These are phyloP conservation scores for Gallinago solitaria DNA, from an alignment of 2,797 vertebrate genomes.

Conservation along the genomic window DNA sequence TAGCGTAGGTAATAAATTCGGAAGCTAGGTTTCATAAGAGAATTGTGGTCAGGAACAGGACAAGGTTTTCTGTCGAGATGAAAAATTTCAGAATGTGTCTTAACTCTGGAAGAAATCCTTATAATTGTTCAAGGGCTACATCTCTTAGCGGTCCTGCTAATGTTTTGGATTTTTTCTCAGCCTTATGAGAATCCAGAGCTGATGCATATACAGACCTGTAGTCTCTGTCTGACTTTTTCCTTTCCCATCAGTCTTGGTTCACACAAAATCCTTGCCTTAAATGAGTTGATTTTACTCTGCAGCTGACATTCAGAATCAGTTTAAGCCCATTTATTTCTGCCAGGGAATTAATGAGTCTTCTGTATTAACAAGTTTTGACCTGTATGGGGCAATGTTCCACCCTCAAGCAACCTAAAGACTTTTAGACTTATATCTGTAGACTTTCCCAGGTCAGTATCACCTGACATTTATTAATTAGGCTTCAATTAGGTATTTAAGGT, in stretches of 20 bases:
- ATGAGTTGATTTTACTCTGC: background rate
- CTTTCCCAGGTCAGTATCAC: background rate
- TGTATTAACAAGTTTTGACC: background rate
- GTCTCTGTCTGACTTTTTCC: background rate
- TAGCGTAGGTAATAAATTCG: background rate
- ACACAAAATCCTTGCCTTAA: background rate
- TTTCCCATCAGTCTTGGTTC: background rate
- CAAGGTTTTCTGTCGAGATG: conserved; percentile 29
- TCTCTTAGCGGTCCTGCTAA: background rate
- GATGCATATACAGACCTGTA: background rate
- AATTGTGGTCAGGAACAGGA: conserved; percentile 37
- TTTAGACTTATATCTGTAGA: background rate
- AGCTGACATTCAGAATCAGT: background rate
- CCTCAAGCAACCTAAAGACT: too few species aligned
- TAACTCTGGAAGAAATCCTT: background rate
- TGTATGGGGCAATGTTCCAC: background rate
- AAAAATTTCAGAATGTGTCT: background rate
- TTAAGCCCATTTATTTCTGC: background rate
- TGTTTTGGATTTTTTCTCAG: background rate
- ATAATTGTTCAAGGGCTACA: background rate
- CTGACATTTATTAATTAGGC: background rate
- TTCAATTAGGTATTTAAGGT: background rate
- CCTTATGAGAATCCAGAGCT: background rate
- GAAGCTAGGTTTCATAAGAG: conserved; percentile 21
- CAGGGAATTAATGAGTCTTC: background rate